Evolutionary conservation across 2,113 vertebrate species (phyloP).

Genomic region (Cinclus mexicanus): DNA sequence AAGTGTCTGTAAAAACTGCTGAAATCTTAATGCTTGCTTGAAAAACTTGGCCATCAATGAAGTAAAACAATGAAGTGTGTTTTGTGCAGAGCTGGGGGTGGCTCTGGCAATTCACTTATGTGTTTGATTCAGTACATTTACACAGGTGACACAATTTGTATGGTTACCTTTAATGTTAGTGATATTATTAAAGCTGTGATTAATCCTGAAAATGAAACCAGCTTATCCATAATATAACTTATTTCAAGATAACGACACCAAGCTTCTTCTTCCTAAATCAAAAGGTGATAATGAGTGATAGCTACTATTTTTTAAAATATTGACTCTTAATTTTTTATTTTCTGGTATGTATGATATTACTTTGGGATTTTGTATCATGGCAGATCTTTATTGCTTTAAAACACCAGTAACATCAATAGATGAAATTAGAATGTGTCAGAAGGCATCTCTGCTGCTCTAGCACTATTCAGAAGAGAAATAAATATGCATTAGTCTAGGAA

Average conservation of each 20-base stretch:
- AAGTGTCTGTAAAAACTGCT: background rate
- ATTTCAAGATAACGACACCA: background rate
- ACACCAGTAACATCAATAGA: background rate
- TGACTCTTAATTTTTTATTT: background rate
- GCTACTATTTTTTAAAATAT: background rate
- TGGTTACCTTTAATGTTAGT: background rate
- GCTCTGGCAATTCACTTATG: rapidly evolving
- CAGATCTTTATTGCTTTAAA: background rate
- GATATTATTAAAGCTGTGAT: background rate
- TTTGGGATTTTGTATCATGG: background rate
- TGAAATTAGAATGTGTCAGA: background rate
- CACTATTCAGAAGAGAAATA: background rate
- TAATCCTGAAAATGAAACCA: background rate
- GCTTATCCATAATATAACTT: background rate
- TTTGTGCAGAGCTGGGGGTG: background rate
- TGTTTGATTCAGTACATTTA: background rate
- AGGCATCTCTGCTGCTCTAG: background rate
- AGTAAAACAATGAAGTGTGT: rapidly evolving
- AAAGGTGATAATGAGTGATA: background rate
- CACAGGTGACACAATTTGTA: background rate
- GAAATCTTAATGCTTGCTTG: background rate
- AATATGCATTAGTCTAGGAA: background rate
- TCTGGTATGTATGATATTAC: background rate
- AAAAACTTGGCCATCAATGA: background rate
- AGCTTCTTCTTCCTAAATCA: background rate